Conservation (phyloP, 2,113 vertebrate species). For the Larimichthys crocea region DNA sequence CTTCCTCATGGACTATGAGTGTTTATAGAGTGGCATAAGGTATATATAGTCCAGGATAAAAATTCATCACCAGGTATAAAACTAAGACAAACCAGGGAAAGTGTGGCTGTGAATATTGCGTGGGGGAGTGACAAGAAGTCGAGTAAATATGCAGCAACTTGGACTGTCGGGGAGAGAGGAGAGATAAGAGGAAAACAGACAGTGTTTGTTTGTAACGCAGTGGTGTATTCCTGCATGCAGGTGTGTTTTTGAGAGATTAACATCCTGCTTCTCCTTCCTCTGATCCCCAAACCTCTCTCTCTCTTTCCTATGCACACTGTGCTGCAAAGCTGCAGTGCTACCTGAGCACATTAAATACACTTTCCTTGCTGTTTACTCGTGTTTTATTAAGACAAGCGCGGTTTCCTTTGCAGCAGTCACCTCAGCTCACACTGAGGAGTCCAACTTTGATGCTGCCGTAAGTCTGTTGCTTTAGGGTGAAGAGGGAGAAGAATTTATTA, state of each 20-base stretch:
- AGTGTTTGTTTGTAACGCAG: conserved; percentile 5
- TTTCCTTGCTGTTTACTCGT: conserved; percentile 31
- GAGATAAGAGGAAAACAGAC: conserved; percentile 17
- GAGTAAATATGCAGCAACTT: conserved; percentile 7
- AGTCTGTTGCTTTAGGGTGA: not conserved
- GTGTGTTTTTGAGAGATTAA: conserved; percentile 64
- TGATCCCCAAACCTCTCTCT: conserved; percentile 32
- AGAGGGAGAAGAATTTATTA: not conserved
- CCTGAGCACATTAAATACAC: conserved; percentile 48
- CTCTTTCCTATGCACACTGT: not conserved
- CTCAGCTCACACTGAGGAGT: conserved; percentile 6
- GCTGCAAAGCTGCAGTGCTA: conserved; percentile 49
- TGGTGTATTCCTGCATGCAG: conserved; percentile 33
- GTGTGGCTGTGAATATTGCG: conserved; percentile 6
- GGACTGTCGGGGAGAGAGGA: not conserved
- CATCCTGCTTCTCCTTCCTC: conserved; percentile 47
- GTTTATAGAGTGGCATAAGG: not conserved
- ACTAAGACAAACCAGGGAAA: not conserved
- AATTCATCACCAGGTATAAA: conserved; percentile 1
- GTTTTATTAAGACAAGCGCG: conserved; percentile 24
- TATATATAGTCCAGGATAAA: not conserved
- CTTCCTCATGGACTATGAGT: not conserved
- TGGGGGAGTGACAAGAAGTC: conserved; percentile 8
- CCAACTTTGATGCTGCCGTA: not conserved
- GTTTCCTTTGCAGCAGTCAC: conserved; percentile 20